A percentile compares a stretch with the other conserved stretches of the same genome.
Conservation (phyloP, 2,888 invertebrate genomes). For the Laothoe populi region DNA sequence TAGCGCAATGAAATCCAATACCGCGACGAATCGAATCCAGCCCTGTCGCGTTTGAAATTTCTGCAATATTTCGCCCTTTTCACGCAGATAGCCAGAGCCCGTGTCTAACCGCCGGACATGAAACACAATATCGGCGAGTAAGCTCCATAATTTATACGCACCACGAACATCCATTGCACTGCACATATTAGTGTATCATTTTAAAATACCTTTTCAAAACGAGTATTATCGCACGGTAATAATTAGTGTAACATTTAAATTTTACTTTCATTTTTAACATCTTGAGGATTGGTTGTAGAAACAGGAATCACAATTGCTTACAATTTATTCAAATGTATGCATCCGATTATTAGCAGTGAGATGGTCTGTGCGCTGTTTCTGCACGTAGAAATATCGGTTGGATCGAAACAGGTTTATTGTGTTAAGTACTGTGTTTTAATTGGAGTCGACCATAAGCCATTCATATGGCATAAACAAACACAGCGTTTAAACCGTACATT, state of each 20-base stretch:
- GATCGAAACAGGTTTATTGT: constrained; percentile 62
- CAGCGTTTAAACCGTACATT: constrained; percentile 44
- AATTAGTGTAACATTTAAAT: constrained; percentile 17
- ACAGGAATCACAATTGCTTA: constrained; percentile 56
- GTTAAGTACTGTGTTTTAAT: constrained; percentile 62
- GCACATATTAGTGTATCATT: constrained; percentile 68
- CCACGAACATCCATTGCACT: constrained; percentile 55
- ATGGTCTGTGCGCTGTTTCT: constrained; percentile 45
- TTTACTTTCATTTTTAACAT: not conserved
- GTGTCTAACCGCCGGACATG: constrained; percentile 81
- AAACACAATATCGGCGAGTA: constrained; percentile 81
- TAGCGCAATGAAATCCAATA: constrained; percentile 82
- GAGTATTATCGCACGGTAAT: not conserved
- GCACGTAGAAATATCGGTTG: constrained; percentile 40
- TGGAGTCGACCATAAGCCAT: constrained; percentile 53
- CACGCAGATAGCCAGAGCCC: constrained; percentile 80
- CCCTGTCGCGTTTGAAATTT: constrained; percentile 83
- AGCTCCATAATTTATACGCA: constrained; percentile 79
- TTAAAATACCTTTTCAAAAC: constrained; percentile 50
- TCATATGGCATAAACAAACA: constrained; percentile 53
- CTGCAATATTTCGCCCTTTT: constrained; percentile 84
- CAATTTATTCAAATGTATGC: constrained; percentile 73
- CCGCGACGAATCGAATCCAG: constrained; percentile 83
- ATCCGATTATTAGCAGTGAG: constrained; percentile 54
- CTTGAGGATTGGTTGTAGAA: constrained; percentile 42